These are phyloP conservation scores for Sebastes aleutianus DNA, from an alignment of 2,797 vertebrate genomes.

Conservation along the genomic window DNA sequence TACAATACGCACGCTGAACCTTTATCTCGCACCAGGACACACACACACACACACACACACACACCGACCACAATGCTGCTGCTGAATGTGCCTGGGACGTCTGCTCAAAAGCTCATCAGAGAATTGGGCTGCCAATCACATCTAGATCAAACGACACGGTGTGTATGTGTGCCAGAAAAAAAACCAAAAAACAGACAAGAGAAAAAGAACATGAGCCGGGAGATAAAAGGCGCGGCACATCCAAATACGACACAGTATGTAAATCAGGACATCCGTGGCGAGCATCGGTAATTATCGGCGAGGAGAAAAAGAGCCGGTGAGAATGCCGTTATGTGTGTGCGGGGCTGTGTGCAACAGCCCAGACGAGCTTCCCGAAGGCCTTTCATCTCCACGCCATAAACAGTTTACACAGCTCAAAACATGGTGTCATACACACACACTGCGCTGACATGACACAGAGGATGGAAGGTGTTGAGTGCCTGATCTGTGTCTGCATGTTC, in stretches of 20 bases:
- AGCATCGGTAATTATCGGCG: constrained; percentile 30
- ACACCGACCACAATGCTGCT: constrained; percentile 1
- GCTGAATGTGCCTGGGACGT: constrained; percentile 21
- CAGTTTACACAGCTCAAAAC: constrained; percentile 60
- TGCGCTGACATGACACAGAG: constrained; percentile 22
- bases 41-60: background rate
- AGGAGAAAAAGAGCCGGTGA: constrained; percentile 20
- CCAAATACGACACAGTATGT: constrained; percentile 42
- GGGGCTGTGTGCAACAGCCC: constrained; percentile 2
- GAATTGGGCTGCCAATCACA: constrained; percentile 51
- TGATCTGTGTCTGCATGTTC: constrained; percentile 8
- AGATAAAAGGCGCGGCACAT: constrained; percentile 62
- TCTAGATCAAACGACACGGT: constrained; percentile 61
- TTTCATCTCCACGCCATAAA: constrained; percentile 66
- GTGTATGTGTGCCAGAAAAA: background rate
- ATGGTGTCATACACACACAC: constrained; percentile 20
- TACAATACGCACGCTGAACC: background rate
- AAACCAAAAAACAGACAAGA: constrained; percentile 16
- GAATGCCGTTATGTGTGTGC: constrained; percentile 32
- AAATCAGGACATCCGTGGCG: constrained; percentile 42
- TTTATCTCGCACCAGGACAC: constrained; percentile 7
- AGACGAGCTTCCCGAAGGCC: constrained; percentile 29
- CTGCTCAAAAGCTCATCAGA: constrained; percentile 58
- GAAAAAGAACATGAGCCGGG: constrained; percentile 21
- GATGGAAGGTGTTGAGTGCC: constrained; percentile 27